Conservation (phyloP, 1,140 invertebrate genomes). For the Idris sp. region DNA sequence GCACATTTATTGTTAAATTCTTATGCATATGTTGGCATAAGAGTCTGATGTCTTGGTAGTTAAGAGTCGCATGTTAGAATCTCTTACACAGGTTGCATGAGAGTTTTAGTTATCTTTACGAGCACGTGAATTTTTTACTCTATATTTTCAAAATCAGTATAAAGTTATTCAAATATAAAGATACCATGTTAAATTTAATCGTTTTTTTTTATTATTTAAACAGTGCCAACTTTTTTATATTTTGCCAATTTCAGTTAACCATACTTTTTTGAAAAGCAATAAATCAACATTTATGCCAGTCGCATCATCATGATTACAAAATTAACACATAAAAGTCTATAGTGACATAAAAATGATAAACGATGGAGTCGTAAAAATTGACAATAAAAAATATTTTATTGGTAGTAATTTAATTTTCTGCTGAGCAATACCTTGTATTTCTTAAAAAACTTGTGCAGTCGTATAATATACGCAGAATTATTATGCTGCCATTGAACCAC, state of each 20-base stretch:
- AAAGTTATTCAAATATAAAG: constrained; percentile 18
- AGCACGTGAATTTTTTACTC: constrained; percentile 10
- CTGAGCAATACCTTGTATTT: constrained; percentile 29
- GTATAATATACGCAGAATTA: constrained; percentile 42
- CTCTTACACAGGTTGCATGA: constrained; percentile 26
- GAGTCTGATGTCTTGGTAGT: constrained; percentile 21
- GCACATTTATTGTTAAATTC: constrained; percentile 17
- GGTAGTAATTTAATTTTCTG: constrained; percentile 48
- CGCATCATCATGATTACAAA: constrained; percentile 34
- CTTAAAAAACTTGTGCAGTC: constrained; percentile 39
- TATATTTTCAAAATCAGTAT: constrained; percentile 21
- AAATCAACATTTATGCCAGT: constrained; percentile 36
- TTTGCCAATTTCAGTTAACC: constrained; percentile 39
- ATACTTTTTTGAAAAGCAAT: constrained; percentile 40
- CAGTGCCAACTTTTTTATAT: constrained; percentile 28
- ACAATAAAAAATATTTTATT: constrained; percentile 47
- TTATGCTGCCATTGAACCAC: constrained; percentile 11
- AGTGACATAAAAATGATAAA: constrained; percentile 23
- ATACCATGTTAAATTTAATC: not conserved
- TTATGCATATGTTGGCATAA: constrained; percentile 35
- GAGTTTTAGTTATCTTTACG: constrained; percentile 31
- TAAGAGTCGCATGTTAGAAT: constrained; percentile 31
- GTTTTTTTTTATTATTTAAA: too few relatives aligned
- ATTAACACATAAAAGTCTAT: constrained; percentile 43
- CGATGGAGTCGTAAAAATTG: constrained; percentile 23